These are phyloP conservation scores for Agrenia bidenticulata DNA, from an alignment of 2,888 invertebrate species.

Conservation along the genomic window DNA sequence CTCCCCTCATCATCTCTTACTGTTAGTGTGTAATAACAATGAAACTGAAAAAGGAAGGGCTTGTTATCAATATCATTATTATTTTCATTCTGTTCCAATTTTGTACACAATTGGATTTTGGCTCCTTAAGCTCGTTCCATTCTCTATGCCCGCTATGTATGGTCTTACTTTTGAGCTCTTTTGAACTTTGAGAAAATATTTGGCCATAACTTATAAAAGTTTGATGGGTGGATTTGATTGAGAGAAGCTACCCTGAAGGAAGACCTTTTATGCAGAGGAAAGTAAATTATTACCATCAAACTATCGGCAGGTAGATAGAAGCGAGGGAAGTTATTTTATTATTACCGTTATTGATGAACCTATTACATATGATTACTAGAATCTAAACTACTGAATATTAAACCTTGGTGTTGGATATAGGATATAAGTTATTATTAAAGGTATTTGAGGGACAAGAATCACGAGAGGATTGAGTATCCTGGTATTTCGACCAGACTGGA, in stretches of 20 bases:
- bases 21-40: not conserved
- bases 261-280: not conserved
- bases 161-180: constrained; percentile 15
- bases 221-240: constrained; percentile 27
- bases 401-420: too few relatives aligned
- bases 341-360: constrained; percentile 6
- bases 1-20: too few relatives aligned
- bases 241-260: constrained; percentile 5
- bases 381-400: not conserved
- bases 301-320: not conserved
- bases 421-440: too few relatives aligned
- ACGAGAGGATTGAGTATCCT: not conserved
- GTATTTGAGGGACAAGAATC: too few relatives aligned
- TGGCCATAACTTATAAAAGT: constrained; percentile 27
- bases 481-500: not conserved
- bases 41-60: not conserved
- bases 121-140: not conserved
- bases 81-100: constrained; percentile 10
- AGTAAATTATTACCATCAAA: not conserved
- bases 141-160: constrained; percentile 9
- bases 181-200: constrained; percentile 25
- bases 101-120: not conserved
- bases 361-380: constrained; percentile 4
- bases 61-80: not conserved
- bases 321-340: not conserved